phyloP scores from a whole-genome alignment of 2,113 vertebrate genomes.

The Vidua chalybeata region DNA sequence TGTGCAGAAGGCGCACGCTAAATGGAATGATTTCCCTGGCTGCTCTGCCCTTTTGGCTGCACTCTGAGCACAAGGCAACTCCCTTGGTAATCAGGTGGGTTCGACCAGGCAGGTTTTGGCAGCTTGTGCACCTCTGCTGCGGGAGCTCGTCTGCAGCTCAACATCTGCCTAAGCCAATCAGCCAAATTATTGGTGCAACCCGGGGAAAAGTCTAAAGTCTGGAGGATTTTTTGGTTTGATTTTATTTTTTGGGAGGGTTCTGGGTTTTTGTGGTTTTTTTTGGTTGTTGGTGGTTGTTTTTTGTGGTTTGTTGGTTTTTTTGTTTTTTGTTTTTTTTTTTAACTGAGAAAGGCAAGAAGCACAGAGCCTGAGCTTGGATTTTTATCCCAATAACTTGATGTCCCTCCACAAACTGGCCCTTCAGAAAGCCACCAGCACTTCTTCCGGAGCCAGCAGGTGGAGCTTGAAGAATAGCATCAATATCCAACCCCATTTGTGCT shows the following conservation, averaged over 20 bases:
- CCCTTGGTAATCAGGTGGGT: neutral
- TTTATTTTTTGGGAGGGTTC: neutral
- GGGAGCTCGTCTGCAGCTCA: neutral
- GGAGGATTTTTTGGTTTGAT: neutral
- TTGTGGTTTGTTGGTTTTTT: neutral
- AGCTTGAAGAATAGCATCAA: constrained; percentile 73
- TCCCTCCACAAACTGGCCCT: neutral
- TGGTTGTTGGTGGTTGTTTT: neutral
- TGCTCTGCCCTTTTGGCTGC: constrained; percentile 19
- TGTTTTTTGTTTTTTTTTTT: neutral
- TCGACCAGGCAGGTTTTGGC: neutral
- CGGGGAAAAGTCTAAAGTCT: neutral
- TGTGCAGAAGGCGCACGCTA: neutral
- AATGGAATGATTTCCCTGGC: neutral
- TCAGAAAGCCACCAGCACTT: constrained; percentile 12
- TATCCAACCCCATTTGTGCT: constrained; percentile 36
- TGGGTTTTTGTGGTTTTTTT: too few relatives aligned
- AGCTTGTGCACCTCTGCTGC: neutral
- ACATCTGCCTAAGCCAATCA: neutral
- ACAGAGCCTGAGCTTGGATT: neutral
- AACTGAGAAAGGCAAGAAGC: neutral
- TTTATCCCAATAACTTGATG: neutral
- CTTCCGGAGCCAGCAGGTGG: constrained; percentile 72
- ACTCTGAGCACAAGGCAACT: neutral
- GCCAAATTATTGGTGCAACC: neutral